Evolutionary conservation across 2,888 invertebrate species (phyloP).

Genomic region (Phanerotoma sp.): DNA sequence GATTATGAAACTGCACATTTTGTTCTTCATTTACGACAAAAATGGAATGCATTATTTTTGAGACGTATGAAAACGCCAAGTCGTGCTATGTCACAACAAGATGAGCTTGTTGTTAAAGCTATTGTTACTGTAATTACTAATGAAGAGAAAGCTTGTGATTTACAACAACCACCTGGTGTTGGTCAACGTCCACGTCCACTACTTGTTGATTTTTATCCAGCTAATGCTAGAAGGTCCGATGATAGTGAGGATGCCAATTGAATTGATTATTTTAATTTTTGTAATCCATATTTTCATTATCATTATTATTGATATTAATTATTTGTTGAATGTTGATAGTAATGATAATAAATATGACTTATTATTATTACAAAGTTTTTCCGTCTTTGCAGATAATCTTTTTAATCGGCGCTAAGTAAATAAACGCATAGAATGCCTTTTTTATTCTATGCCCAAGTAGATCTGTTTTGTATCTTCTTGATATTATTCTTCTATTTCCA

Average conservation of each 20-base stretch:
- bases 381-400: too few species aligned
- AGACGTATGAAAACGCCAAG: constrained; percentile 64
- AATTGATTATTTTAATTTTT: too few species aligned
- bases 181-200: constrained; percentile 74
- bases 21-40: constrained; percentile 70
- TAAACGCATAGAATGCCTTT: too few species aligned
- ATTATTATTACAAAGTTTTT: too few species aligned
- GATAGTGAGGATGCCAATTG: constrained; percentile 39
- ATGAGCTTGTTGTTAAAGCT: constrained; percentile 70
- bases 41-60: constrained; percentile 71
- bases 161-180: constrained; percentile 73
- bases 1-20: constrained; percentile 68
- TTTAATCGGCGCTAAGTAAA: too few species aligned
- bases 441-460: too few species aligned
- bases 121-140: constrained; percentile 68
- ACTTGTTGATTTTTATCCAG: constrained; percentile 62
- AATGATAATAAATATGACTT: too few species aligned
- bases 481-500: too few species aligned
- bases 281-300: too few species aligned
- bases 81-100: constrained; percentile 62
- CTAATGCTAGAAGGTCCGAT: constrained; percentile 48
- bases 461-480: too few species aligned
- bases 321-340: not conserved
- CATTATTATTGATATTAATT: too few species aligned
- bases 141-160: constrained; percentile 70